Percentiles rank a stretch among this genome's conserved stretches.
Conservation (phyloP, 2,797 vertebrate species). For the Coregonus suidteri region DNA sequence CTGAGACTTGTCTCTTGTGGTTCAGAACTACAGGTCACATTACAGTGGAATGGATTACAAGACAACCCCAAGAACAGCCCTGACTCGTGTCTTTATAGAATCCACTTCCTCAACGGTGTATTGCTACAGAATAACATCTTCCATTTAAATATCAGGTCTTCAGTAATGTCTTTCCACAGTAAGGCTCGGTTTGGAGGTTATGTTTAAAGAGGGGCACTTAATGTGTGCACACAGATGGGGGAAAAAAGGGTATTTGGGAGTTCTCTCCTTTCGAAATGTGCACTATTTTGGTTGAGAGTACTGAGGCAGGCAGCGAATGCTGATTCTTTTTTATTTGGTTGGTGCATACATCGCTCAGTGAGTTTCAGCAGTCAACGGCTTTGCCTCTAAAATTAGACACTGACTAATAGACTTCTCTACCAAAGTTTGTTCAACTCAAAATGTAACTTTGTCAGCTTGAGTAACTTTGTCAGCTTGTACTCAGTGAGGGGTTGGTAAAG, state of each 20-base stretch:
- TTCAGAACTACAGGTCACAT: constrained; percentile 29
- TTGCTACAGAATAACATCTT: constrained; percentile 33
- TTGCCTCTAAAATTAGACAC: constrained; percentile 22
- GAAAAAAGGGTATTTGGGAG: constrained; percentile 32
- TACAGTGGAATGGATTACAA: constrained; percentile 27
- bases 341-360: constrained; percentile 19
- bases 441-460: not conserved
- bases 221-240: constrained; percentile 38
- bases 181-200: constrained; percentile 28
- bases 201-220: constrained; percentile 47
- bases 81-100: constrained; percentile 12
- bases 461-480: constrained; percentile 4
- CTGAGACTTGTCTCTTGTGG: constrained; percentile 17
- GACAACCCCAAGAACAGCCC: constrained; percentile 8
- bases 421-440: constrained; percentile 18
- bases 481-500: not conserved
- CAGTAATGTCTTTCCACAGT: constrained; percentile 26
- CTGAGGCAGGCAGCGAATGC: constrained; percentile 34
- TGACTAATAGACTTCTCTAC: constrained; percentile 20
- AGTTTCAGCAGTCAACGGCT: constrained; percentile 20
- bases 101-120: constrained; percentile 16
- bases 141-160: constrained; percentile 20
- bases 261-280: constrained; percentile 41
- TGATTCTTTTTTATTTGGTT: constrained; percentile 22
- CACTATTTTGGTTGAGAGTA: constrained; percentile 42